A percentile compares a stretch with the other conserved stretches of the same genome.
Evolutionary conservation across 2,888 invertebrate species (phyloP).

Genomic region (Ceriagrion tenellum): DNA sequence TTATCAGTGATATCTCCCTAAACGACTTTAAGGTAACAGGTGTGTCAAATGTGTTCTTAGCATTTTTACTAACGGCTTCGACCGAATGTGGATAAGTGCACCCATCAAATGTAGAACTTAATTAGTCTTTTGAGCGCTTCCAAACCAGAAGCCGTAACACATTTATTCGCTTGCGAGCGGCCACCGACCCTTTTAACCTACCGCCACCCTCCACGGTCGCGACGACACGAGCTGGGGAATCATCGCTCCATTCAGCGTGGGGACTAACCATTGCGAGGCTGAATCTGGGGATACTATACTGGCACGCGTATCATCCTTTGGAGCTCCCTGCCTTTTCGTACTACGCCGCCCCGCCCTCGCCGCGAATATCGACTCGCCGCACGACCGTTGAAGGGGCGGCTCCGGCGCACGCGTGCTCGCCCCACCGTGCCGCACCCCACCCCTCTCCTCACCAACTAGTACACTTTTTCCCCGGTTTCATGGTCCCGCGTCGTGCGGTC

Average conservation of each 20-base stretch:
- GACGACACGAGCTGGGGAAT: background rate
- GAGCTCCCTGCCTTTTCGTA: background rate
- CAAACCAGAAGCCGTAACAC: background rate
- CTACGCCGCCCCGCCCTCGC: background rate
- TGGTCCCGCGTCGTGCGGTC: background rate
- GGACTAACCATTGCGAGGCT: background rate
- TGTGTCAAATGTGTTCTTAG: too few relatives aligned
- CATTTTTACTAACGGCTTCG: too few relatives aligned
- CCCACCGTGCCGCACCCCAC: background rate
- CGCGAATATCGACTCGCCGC: background rate
- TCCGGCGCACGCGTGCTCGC: background rate
- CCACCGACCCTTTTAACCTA: background rate
- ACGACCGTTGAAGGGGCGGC: background rate
- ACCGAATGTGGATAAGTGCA: too few relatives aligned
- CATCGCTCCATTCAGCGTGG: background rate
- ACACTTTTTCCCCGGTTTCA: background rate
- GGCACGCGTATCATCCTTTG: background rate
- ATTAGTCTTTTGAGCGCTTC: background rate
- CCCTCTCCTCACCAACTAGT: background rate
- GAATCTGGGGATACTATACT: background rate
- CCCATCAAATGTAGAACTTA: background rate
- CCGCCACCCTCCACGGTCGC: background rate
- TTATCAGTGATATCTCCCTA: too few relatives aligned
- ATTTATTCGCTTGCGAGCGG: background rate
- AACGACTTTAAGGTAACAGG: too few relatives aligned